Evolutionary conservation across 2,888 invertebrate species (phyloP).

Genomic region (Lypha dubia): DNA sequence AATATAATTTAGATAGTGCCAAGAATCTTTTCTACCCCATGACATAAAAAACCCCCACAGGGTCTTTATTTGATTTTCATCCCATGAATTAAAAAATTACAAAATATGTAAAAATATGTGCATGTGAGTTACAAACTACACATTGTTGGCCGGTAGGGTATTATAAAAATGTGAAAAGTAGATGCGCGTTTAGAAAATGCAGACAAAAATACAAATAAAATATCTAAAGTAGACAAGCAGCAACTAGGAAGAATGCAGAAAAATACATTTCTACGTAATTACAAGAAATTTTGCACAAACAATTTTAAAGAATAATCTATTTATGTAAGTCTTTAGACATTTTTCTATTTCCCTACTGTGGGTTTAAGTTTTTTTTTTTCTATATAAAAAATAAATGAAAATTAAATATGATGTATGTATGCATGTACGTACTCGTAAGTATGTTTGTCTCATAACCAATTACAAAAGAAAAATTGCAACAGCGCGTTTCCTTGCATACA

Average conservation of each 20-base stretch:
- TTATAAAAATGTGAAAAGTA: slow-evolving; percentile 9
- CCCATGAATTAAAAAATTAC: no score
- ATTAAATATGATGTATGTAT: no score
- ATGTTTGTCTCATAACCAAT: slow-evolving; percentile 7
- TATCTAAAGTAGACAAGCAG: not conserved
- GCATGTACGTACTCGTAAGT: no score
- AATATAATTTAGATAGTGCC: no score
- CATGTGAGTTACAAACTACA: no score
- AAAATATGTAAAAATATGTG: no score
- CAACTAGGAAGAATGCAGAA: slow-evolving; percentile 34
- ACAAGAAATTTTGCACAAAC: slow-evolving; percentile 35
- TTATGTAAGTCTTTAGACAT: slow-evolving; percentile 32
- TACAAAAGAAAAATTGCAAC: not conserved
- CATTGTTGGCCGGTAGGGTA: slow-evolving; percentile 4
- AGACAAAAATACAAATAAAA: slow-evolving; percentile 2
- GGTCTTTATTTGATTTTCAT: no score
- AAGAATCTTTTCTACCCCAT: no score
- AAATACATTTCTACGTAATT: not conserved
- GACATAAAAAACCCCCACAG: no score
- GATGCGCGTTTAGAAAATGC: not conserved
- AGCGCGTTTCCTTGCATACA: not conserved
- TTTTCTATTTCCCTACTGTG: not conserved
- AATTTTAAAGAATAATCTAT: slow-evolving; percentile 33
- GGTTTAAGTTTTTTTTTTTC: not conserved
- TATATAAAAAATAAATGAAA: not conserved